Evolutionary conservation across 1,140 invertebrate species (phyloP), one percentile per base, ranked within the genome.

Genomic region (Brachionus paranguensis): DNA sequence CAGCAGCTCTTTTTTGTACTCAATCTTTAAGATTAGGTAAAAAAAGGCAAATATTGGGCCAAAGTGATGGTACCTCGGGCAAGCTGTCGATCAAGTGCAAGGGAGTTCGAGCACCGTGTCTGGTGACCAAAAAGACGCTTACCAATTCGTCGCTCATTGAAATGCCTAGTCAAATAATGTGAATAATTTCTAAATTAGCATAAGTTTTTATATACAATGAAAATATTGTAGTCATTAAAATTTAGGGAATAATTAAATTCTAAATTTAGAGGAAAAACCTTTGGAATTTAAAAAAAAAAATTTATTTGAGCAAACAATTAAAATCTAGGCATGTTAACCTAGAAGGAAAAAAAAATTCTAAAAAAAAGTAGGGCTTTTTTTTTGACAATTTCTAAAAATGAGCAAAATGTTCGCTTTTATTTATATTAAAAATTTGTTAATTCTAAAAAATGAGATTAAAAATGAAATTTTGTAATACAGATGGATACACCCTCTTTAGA

Each of bases 61-160:
- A 6, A 24, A 24, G 12, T 29, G 5, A 29, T 37, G 24, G 7
- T 70, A 83, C 81, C 27, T 83, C 17, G n/a, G 24, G 14, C n/a
- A 83, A 7, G 10, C 11, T 24, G 6, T 53, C 27, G 24, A 83
- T 20, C 47, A 68, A 60, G 47, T 83, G 60, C 11, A 83, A n/a
- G 4, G 81, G 81, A 45, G 81, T 83, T 5, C 81, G 60, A 20
- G 81, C 60, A 43, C 81, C 81, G 12, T 83, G 81, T 70, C 81
- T 43, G 27, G 78, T 81, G 53, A 81, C 12, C 53, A 81, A 29
- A 64, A 81, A 10, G 10, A 81, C 78, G 20, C 53, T 64, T 41
- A 81, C 5, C 12, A 81, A 47, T 20, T 81, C 43, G 24, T 81
- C 78, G 7, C 41, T 72, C 68, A 72, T 72, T 72, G 8, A 41